These are phyloP conservation scores for Nomada fabriciana DNA, from an alignment of 2,888 invertebrate species.

Conservation along the genomic window DNA sequence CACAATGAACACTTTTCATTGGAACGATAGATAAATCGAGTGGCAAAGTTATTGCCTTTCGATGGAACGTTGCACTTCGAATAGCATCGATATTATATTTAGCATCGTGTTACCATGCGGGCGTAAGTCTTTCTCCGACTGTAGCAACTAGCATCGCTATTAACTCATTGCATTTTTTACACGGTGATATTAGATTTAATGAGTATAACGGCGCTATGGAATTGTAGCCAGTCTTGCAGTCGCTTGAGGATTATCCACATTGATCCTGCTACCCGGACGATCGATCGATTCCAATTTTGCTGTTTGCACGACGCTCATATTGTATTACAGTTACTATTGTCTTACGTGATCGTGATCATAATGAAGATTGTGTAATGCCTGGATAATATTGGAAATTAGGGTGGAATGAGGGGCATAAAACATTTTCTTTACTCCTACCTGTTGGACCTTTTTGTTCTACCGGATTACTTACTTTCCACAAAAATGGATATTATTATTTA, in stretches of 20 bases:
- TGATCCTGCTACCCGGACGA: conserved; percentile 1
- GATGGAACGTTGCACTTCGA: conserved; percentile 14
- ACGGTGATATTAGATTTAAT: conserved; percentile 47
- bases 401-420: no score
- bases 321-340: conserved; percentile 32
- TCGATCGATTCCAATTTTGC: background rate
- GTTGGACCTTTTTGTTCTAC: no score
- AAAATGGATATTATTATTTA: no score
- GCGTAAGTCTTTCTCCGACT: conserved; percentile 19
- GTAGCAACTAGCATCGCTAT: conserved; percentile 14
- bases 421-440: no score
- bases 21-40: background rate
- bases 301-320: background rate
- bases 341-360: conserved; percentile 13
- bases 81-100: conserved; percentile 32
- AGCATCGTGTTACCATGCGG: conserved; percentile 27
- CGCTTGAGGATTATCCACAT: conserved; percentile 16
- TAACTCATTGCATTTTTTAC: conserved; percentile 48
- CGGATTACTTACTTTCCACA: no score
- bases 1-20: conserved; percentile 8
- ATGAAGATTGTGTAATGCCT: background rate
- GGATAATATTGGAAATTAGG: background rate
- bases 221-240: background rate
- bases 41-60: conserved; percentile 25
- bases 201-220: conserved; percentile 44